Base-by-base conservation (phyloP, 2,888 invertebrate species). In the Oligia strigilis region DNA sequence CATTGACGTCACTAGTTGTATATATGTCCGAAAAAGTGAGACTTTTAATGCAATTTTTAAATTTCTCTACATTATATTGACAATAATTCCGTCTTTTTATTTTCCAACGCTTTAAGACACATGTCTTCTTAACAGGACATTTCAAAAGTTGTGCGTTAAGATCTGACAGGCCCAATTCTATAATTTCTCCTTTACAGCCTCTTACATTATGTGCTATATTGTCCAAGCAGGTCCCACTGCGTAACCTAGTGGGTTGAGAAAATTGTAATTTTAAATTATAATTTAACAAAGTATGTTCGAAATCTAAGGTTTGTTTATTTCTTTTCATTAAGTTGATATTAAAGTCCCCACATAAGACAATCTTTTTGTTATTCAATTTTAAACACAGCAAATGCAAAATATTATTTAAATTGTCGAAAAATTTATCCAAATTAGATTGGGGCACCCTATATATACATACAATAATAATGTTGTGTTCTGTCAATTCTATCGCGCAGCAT, bases 231-330 rank as follows among this genome's bases (percentile, higher is more conserved):
- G 43, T 43, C 43, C 11, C 64, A 36, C 64, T 36, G 64, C 64
- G 36, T 19, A 65, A 23, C 19, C 65, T 40, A 65, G 40, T 65
- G 11, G 43, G 43, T 43, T 43, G 43, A 43, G 1, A 70, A 70
- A 70, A 19, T 69, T 49, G 49, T 9, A 69, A 69, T 69, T 69
- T 29, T 70, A 36, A 52, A 19, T 70, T 70, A 49, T 70, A 69
- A 4, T 17, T 52, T 70, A 29, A 70, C 29, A 52, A 49, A 19
- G 69, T 36, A 29, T 43, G 40, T 43, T 66, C 43, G 66, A 66
- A 66, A 5, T 43, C 65, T 66, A 66, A 43, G 1, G 23, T 23
- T 66, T 67, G 46, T 67, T 46, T 55, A 55, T 71, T 71, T 71
- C 55, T 71, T 55, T 55, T 71, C 0, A 71, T 40, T 55, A 55